Percentiles rank a stretch among this genome's conserved stretches.
Evolutionary conservation across 2,888 invertebrate genomes (phyloP).

Genomic region (Priocnemis perturbator): DNA sequence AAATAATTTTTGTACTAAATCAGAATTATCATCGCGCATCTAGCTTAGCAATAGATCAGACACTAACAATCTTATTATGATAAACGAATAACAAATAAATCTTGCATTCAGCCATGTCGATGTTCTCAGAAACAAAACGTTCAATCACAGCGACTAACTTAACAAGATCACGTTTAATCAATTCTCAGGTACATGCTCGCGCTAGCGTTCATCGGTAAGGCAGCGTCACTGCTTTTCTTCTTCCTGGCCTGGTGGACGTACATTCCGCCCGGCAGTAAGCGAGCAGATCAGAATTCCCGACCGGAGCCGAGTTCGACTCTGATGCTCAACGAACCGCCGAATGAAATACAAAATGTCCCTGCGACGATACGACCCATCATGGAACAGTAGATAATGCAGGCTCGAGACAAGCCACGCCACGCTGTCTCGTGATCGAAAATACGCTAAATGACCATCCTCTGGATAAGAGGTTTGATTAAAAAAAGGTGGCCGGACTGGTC

Average conservation of each 20-base stretch:
- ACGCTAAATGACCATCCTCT: too few species aligned
- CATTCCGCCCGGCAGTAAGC: constrained; percentile 77
- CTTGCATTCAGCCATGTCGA: too few species aligned
- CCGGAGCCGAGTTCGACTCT: constrained; percentile 59
- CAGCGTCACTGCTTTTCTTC: constrained; percentile 84
- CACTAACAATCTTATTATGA: too few species aligned
- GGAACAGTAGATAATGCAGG: not conserved
- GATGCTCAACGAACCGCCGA: constrained; percentile 48
- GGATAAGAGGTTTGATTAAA: too few species aligned
- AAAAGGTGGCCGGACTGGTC: too few species aligned
- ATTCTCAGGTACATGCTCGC: constrained; percentile 83
- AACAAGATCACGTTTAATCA: not conserved
- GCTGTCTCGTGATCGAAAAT: not conserved
- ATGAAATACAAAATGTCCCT: constrained; percentile 34
- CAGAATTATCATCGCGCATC: too few species aligned
- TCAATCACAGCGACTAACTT: too few species aligned
- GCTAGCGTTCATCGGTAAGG: constrained; percentile 83
- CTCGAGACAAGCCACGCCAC: too few species aligned
- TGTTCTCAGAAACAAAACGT: too few species aligned
- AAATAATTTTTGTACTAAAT: too few species aligned
- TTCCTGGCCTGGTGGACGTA: constrained; percentile 87
- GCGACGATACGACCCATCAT: constrained; percentile 36
- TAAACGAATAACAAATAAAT: too few species aligned
- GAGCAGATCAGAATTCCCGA: constrained; percentile 44
- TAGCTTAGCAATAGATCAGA: too few species aligned